These are phyloP conservation scores for Diplogasteroides magnus DNA, from an alignment of 1,140 invertebrate genomes.

Conservation along the genomic window DNA sequence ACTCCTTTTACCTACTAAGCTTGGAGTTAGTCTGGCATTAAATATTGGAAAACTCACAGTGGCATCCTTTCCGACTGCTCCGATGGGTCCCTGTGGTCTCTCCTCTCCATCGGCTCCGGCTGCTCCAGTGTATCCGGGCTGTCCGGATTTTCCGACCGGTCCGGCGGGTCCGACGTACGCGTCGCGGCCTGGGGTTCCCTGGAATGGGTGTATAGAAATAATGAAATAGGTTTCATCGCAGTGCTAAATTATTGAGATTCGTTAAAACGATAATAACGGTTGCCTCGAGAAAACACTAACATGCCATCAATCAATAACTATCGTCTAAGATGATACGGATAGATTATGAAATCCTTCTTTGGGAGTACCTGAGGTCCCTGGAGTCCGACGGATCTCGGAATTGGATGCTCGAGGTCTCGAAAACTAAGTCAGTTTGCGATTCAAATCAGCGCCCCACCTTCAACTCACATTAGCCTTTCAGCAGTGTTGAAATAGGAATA, in stretches of 20 bases:
- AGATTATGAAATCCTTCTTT: neutral
- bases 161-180: conserved; percentile 34
- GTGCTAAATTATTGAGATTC: conserved; percentile 5
- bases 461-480: too few relatives aligned
- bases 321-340: neutral
- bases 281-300: neutral
- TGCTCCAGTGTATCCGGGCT: conserved; percentile 29
- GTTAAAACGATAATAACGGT: neutral
- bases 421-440: too few relatives aligned
- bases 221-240: neutral
- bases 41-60: neutral
- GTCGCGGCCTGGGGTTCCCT: conserved; percentile 31
- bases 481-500: too few relatives aligned
- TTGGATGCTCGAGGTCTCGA: too few relatives aligned
- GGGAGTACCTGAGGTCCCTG: conserved; percentile 20
- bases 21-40: too few relatives aligned
- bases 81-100: conserved; percentile 29
- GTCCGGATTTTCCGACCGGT: conserved; percentile 33
- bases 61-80: conserved; percentile 5
- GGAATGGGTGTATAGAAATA: conserved; percentile 1
- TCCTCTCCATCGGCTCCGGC: conserved; percentile 40
- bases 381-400: conserved; percentile 30
- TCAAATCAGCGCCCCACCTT: too few relatives aligned
- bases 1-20: too few relatives aligned
- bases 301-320: neutral